Conservation (phyloP, 2,113 vertebrate genomes). For the Apodemus sylvaticus region DNA sequence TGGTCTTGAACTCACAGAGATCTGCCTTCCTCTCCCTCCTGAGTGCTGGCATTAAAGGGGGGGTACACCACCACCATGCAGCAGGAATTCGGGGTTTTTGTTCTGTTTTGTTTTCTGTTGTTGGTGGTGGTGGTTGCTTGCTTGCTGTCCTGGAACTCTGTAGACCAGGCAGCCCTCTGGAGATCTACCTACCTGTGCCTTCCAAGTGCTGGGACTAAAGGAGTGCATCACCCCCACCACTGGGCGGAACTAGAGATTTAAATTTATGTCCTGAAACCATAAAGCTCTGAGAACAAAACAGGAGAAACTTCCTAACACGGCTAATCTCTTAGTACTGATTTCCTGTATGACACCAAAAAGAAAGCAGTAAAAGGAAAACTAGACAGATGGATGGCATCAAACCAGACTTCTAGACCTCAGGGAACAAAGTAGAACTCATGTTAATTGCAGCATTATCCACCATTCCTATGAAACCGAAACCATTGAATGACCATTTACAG, state of each 20-base stretch:
- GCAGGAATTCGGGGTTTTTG: no score
- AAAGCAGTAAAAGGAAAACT: neutral
- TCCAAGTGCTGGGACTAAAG: neutral
- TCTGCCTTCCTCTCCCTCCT: neutral
- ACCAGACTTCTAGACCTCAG: neutral
- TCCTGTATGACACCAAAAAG: neutral
- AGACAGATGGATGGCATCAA: neutral
- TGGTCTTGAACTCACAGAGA: neutral
- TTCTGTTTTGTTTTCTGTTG: no score
- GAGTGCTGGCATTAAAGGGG: neutral
- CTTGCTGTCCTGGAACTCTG: neutral
- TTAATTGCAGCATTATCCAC: neutral
- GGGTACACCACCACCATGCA: neutral
- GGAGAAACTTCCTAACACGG: neutral
- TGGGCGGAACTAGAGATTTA: neutral
- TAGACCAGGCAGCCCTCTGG: no score
- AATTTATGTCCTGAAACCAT: neutral
- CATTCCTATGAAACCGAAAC: neutral
- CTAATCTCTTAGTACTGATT: neutral
- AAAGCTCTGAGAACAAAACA: neutral
- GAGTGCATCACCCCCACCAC: neutral
- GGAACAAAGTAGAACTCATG: neutral
- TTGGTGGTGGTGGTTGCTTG: no score
- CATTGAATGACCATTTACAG: neutral
- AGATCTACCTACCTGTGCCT: neutral